Evolutionary conservation across 2,888 invertebrate genomes (phyloP).

Genomic region (Acrocyrtus sp.): DNA sequence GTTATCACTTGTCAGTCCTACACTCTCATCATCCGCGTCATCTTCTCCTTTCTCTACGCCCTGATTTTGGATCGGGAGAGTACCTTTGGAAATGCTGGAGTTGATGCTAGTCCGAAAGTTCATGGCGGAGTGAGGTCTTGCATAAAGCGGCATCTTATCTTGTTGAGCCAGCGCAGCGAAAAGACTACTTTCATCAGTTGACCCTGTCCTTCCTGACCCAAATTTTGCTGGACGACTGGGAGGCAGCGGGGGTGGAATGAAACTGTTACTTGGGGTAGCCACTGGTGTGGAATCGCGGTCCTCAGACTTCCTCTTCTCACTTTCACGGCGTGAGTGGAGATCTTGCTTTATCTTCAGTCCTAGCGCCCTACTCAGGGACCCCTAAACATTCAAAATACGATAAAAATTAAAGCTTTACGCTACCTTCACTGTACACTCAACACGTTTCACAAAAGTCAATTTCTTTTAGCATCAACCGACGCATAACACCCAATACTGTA

Average conservation of each 20-base stretch:
- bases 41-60: slow-evolving; percentile 18
- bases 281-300: slow-evolving; percentile 46
- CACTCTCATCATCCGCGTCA: slow-evolving; percentile 38
- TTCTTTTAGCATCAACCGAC: neutral
- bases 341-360: slow-evolving; percentile 69
- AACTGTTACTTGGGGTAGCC: slow-evolving; percentile 31
- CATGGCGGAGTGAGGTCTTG: slow-evolving; percentile 47
- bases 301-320: slow-evolving; percentile 57
- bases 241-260: slow-evolving; percentile 46
- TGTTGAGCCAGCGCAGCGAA: slow-evolving; percentile 8
- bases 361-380: slow-evolving; percentile 78
- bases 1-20: slow-evolving; percentile 47
- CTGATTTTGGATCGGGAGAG: neutral
- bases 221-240: slow-evolving; percentile 39
- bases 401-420: neutral
- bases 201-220: slow-evolving; percentile 17
- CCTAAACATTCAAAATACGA: slow-evolving; percentile 69
- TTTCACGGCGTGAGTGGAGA: slow-evolving; percentile 68
- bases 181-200: slow-evolving; percentile 23
- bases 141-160: slow-evolving; percentile 34
- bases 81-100: slow-evolving; percentile 1
- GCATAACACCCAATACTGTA: slow-evolving; percentile 17
- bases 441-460: neutral
- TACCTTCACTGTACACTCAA: neutral
- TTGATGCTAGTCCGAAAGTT: slow-evolving; percentile 23